phyloP scores from a whole-genome alignment of 1,140 invertebrate species.

The Drosophila busckii region DNA sequence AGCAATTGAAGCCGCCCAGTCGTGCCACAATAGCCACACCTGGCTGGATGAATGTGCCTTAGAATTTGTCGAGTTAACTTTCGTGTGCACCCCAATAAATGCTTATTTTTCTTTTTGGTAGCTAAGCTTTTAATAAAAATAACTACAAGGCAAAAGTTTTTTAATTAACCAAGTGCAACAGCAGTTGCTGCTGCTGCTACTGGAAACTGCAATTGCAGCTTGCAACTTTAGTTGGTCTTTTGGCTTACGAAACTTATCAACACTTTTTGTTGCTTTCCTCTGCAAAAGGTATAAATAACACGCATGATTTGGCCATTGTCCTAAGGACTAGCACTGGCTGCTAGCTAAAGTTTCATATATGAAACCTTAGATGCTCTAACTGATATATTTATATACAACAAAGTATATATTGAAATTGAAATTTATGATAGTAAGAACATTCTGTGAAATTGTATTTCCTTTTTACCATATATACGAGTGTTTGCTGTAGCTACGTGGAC shows the following conservation, averaged over 20 bases:
- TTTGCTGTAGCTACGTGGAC: not conserved
- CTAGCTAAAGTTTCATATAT: not conserved
- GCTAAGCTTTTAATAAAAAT: slow-evolving; percentile 44
- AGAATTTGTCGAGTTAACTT: not conserved
- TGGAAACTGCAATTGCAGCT: slow-evolving; percentile 13
- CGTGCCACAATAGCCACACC: slow-evolving; percentile 18
- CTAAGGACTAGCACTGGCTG: slow-evolving; percentile 6
- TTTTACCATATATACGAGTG: no score
- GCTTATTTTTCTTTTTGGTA: no score
- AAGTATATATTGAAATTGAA: no score
- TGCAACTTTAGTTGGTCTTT: slow-evolving; percentile 6
- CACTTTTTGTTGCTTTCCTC: slow-evolving; percentile 21
- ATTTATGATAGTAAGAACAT: no score
- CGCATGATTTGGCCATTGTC: slow-evolving; percentile 61
- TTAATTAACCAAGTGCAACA: slow-evolving; percentile 54
- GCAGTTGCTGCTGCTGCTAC: not conserved
- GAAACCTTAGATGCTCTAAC: slow-evolving; percentile 3
- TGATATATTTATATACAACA: no score
- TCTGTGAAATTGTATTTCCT: no score
- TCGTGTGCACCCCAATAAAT: no score
- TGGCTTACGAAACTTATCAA: slow-evolving; percentile 18
- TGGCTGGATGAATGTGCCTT: slow-evolving; percentile 9
- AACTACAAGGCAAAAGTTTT: slow-evolving; percentile 47
- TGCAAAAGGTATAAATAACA: slow-evolving; percentile 37
- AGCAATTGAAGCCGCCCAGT: slow-evolving; percentile 5